Percentiles rank a stretch among this genome's conserved stretches.
phyloP scores from a whole-genome alignment of 2,113 vertebrate species.

The Seriola dumerili region DNA sequence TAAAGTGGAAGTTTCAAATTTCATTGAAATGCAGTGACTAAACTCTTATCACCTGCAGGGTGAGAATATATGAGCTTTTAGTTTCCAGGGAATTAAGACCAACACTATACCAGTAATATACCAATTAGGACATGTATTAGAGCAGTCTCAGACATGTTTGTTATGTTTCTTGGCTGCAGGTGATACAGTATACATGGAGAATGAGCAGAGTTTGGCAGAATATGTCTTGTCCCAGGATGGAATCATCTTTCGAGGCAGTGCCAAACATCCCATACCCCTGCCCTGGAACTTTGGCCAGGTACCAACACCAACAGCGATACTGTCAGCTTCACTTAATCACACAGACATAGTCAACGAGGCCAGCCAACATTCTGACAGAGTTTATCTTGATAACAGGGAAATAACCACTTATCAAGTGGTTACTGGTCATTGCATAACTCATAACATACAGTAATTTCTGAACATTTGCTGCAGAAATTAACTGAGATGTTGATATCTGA shows the following conservation, averaged over 20 bases:
- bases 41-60: neutral
- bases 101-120: neutral
- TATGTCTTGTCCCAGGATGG: constrained; percentile 92
- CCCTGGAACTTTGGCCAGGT: constrained; percentile 98
- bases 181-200: constrained; percentile 89
- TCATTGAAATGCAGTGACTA: neutral
- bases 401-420: neutral
- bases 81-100: constrained; percentile 5
- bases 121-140: constrained; percentile 3
- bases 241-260: constrained; percentile 88
- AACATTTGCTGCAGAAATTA: neutral
- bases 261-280: constrained; percentile 72
- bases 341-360: neutral
- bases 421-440: constrained; percentile 1
- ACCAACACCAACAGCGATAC: constrained; percentile 70
- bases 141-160: constrained; percentile 14
- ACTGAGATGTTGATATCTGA: constrained; percentile 5
- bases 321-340: constrained; percentile 11
- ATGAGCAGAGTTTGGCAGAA: constrained; percentile 82
- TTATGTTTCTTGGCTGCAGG: constrained; percentile 77
- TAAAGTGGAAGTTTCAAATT: neutral
- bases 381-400: constrained; percentile 25
- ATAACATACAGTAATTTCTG: neutral
- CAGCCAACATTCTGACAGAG: constrained; percentile 5
- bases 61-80: neutral